These are phyloP conservation scores for Dendroctonus ponderosae DNA, from an alignment of 1,140 invertebrate genomes.

Conservation along the genomic window DNA sequence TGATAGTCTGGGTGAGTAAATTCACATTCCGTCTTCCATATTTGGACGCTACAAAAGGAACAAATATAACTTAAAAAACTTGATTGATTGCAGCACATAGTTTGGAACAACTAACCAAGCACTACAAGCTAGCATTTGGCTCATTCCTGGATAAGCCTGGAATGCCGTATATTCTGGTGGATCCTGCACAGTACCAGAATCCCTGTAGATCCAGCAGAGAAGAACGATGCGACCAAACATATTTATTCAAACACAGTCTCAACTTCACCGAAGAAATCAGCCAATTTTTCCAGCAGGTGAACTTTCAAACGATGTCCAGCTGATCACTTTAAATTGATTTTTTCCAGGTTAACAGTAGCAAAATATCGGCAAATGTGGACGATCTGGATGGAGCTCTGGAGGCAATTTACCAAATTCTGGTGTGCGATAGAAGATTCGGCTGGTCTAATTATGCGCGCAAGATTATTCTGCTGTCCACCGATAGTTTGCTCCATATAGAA, in stretches of 20 bases:
- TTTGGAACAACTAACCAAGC: constrained; percentile 63
- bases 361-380: constrained; percentile 60
- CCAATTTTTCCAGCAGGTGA: constrained; percentile 42
- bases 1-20: constrained; percentile 54
- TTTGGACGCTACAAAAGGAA: constrained; percentile 48
- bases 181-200: constrained; percentile 35
- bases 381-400: constrained; percentile 63
- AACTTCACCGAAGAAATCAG: constrained; percentile 43
- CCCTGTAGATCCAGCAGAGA: constrained; percentile 34
- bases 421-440: constrained; percentile 48
- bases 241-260: constrained; percentile 44
- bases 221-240: constrained; percentile 23
- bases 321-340: not conserved
- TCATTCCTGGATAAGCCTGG: constrained; percentile 47
- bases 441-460: constrained; percentile 50
- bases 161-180: constrained; percentile 59
- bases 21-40: no score
- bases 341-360: constrained; percentile 37
- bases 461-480: constrained; percentile 51
- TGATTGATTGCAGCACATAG: not conserved
- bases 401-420: constrained; percentile 59
- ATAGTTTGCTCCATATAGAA: constrained; percentile 51
- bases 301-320: not conserved
- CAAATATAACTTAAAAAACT: constrained; percentile 34
- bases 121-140: constrained; percentile 77